Evolutionary conservation across 2,888 invertebrate species (phyloP).

Genomic region (Sussaba pulchella): DNA sequence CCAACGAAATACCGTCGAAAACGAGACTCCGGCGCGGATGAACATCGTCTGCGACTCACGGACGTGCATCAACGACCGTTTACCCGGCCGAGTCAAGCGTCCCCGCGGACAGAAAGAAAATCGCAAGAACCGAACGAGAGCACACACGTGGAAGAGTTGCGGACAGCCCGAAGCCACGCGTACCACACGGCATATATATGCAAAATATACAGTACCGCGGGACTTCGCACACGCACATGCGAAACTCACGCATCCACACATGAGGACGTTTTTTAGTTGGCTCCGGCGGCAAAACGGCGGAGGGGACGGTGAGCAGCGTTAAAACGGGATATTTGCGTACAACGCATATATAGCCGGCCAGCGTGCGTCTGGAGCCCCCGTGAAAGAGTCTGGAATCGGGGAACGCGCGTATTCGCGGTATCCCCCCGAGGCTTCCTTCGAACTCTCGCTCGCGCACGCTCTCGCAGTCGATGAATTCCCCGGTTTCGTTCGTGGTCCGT

Average conservation of each 20-base stretch:
- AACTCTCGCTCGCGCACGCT: conserved; percentile 17
- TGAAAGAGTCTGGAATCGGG: conserved; percentile 30
- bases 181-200: conserved; percentile 57
- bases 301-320: conserved; percentile 79
- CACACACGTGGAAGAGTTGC: conserved; percentile 60
- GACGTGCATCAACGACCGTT: conserved; percentile 32
- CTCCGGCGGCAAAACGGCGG: conserved; percentile 71
- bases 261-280: conserved; percentile 69
- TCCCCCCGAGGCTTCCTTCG: conserved; percentile 39
- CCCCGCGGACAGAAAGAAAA: conserved; percentile 51
- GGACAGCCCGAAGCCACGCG: conserved; percentile 64
- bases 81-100: conserved; percentile 38
- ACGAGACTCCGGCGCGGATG: conserved; percentile 22
- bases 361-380: conserved; percentile 49
- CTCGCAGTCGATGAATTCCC: conserved; percentile 34
- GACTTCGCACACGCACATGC: not conserved
- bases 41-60: conserved; percentile 31
- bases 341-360: conserved; percentile 30
- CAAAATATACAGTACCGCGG: conserved; percentile 58
- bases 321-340: conserved; percentile 82
- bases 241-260: no score
- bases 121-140: conserved; percentile 70
- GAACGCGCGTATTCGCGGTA: conserved; percentile 37
- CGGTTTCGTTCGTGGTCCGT: conserved; percentile 33
- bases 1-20: not conserved